Evolutionary conservation across 2,888 invertebrate genomes (phyloP).

Genomic region (Amiota minor): DNA sequence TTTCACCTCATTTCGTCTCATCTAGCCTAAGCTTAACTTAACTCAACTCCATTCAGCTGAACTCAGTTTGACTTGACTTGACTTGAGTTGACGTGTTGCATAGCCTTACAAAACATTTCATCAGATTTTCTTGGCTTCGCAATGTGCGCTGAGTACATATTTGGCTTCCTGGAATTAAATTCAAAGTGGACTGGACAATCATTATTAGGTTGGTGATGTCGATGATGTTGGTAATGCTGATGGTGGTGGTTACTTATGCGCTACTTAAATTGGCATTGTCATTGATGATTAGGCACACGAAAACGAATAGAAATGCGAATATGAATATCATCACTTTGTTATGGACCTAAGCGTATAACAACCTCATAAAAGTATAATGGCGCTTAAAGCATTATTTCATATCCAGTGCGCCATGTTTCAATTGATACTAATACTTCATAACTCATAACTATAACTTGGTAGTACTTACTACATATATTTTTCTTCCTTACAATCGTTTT

Average conservation of each 20-base stretch:
- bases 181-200: too few species aligned
- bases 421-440: slow-evolving; percentile 3
- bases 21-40: too few species aligned
- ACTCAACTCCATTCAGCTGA: too few species aligned
- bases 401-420: slow-evolving; percentile 18
- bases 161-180: slow-evolving; percentile 3
- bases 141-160: slow-evolving; percentile 8
- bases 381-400: slow-evolving; percentile 26
- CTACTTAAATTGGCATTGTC: not conserved
- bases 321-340: not conserved
- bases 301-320: not conserved
- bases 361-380: slow-evolving; percentile 21
- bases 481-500: not conserved
- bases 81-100: not conserved
- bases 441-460: not conserved
- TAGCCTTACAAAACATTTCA: slow-evolving; percentile 23
- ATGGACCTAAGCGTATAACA: not conserved
- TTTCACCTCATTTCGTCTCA: too few species aligned
- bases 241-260: not conserved
- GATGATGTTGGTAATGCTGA: not conserved
- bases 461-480: slow-evolving; percentile 4
- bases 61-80: not conserved
- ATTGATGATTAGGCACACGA: not conserved
- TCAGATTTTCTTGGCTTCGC: slow-evolving; percentile 18
- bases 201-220: not conserved